Evolutionary conservation across 2,797 vertebrate genomes (phyloP).

Genomic region (Rhinichthys osculus): DNA sequence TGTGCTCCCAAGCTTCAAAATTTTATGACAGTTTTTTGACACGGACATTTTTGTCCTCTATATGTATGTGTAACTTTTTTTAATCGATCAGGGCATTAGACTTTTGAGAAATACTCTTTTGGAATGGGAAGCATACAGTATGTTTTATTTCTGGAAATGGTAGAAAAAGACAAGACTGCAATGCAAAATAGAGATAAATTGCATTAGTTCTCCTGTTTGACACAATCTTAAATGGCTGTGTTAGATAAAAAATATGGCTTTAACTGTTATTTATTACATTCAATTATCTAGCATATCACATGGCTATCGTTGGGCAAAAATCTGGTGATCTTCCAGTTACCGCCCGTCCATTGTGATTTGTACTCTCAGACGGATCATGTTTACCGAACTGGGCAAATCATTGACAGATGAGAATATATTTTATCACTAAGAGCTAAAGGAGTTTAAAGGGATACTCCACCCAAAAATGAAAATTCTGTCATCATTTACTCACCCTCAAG

Average conservation of each 20-base stretch:
- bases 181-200: neutral
- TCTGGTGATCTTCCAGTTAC: neutral
- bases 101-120: neutral
- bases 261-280: neutral
- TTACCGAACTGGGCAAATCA: neutral
- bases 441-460: neutral
- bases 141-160: neutral
- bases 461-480: no score
- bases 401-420: neutral
- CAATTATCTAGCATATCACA: neutral
- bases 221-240: neutral
- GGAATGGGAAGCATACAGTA: neutral
- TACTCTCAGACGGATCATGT: neutral
- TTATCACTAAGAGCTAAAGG: neutral
- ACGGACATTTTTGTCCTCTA: no score
- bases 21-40: no score
- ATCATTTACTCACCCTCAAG: no score
- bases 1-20: no score
- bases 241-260: neutral
- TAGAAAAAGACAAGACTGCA: neutral
- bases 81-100: neutral
- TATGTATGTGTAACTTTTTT: no score
- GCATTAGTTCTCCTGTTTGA: neutral
- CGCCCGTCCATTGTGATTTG: neutral
- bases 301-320: neutral